Percentiles rank a stretch among this genome's conserved stretches.
Evolutionary conservation across 2,888 invertebrate species (phyloP).

Genomic region (Pristionchus maxplancki): DNA sequence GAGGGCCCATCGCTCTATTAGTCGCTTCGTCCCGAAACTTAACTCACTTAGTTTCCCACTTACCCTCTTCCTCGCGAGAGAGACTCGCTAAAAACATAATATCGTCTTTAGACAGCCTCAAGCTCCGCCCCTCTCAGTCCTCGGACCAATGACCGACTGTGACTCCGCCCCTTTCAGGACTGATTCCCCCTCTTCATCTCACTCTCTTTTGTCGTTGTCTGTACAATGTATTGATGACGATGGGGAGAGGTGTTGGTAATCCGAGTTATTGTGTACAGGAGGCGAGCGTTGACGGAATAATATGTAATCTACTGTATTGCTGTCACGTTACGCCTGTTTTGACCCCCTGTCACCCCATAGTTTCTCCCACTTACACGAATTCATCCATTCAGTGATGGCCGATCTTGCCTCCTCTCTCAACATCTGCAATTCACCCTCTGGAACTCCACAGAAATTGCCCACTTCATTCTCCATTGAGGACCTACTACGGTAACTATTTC

Average conservation of each 20-base stretch:
- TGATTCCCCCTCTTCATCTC: neutral
- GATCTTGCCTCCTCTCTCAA: conserved; percentile 4
- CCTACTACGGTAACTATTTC: conserved; percentile 23
- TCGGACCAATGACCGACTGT: neutral
- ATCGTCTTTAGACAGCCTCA: neutral
- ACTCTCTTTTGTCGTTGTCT: conserved; percentile 10
- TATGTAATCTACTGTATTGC: conserved; percentile 21
- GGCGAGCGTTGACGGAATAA: neutral
- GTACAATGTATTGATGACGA: neutral
- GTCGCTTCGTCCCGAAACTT: conserved; percentile 30
- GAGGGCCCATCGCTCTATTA: conserved; percentile 21
- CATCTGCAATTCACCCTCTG: neutral
- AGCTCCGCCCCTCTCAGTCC: neutral
- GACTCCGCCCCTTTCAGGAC: conserved; percentile 39
- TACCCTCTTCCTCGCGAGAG: conserved; percentile 2
- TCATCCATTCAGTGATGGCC: neutral
- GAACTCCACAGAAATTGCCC: neutral
- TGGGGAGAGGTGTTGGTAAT: neutral
- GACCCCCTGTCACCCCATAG: neutral
- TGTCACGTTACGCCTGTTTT: conserved; percentile 30
- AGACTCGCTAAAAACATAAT: conserved; percentile 43
- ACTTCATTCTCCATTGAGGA: conserved; percentile 22
- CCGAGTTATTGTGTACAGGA: conserved; percentile 1
- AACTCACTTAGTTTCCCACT: conserved; percentile 48
- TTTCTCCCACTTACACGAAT: neutral